Conservation (phyloP, 2,888 invertebrate species). For the Bellardia pandia region DNA sequence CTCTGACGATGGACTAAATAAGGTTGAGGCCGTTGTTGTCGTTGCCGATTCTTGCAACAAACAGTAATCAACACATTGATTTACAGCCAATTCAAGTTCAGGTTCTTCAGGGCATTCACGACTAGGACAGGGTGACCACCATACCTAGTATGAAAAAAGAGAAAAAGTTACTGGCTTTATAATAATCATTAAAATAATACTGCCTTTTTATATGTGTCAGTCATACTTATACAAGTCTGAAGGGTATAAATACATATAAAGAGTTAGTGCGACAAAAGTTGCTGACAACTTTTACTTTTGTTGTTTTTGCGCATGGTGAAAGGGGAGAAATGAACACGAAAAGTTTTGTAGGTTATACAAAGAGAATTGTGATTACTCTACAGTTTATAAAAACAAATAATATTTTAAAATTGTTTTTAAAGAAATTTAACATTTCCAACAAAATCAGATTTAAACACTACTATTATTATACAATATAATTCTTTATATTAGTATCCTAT, state of each 20-base stretch:
- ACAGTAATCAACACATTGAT: slow-evolving; percentile 90
- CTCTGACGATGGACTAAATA: slow-evolving; percentile 77
- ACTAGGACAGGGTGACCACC: slow-evolving; percentile 93
- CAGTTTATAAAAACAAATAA: too few relatives aligned
- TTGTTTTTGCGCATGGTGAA: too few relatives aligned
- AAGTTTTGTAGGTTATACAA: neutral
- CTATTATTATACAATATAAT: too few relatives aligned
- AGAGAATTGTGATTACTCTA: neutral
- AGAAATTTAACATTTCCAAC: too few relatives aligned
- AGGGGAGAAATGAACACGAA: neutral
- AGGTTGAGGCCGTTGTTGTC: slow-evolving; percentile 71
- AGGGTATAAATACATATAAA: neutral
- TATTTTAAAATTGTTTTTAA: too few relatives aligned
- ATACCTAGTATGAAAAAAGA: slow-evolving; percentile 85
- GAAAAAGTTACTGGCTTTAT: neutral
- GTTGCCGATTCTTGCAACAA: slow-evolving; percentile 84
- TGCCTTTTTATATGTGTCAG: neutral
- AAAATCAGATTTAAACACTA: too few relatives aligned
- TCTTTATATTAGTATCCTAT: too few relatives aligned
- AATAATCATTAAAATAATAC: slow-evolving; percentile 31
- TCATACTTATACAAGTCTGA: neutral
- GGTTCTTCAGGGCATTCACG: slow-evolving; percentile 91
- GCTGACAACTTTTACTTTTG: slow-evolving; percentile 15
- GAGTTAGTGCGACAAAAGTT: slow-evolving; percentile 8
- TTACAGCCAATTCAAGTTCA: slow-evolving; percentile 89